These are phyloP conservation scores for Threskiornis aethiopicus DNA, from an alignment of 2,797 vertebrate genomes.

Conservation along the genomic window DNA sequence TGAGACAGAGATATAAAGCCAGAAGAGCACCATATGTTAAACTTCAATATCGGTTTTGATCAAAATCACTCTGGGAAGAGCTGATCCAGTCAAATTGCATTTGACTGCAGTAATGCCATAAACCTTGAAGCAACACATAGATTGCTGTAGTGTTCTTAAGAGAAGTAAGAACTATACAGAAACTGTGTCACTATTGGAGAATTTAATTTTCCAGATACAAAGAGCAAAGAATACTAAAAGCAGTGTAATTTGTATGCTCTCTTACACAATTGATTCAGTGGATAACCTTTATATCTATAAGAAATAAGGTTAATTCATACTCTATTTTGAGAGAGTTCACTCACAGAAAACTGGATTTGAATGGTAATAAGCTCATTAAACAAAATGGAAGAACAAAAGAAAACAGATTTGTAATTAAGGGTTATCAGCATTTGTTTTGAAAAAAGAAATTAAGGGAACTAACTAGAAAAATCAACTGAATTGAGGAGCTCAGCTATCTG, in stretches of 20 bases:
- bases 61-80: neutral
- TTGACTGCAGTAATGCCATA: neutral
- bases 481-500: neutral
- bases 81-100: neutral
- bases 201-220: neutral
- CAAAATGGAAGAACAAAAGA: neutral
- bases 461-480: neutral
- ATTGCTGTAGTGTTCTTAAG: neutral
- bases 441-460: neutral
- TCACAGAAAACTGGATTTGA: neutral
- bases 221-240: neutral
- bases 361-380: conserved; percentile 43
- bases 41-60: neutral
- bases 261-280: neutral
- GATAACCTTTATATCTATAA: neutral
- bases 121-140: neutral
- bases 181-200: neutral
- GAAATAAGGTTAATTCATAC: conserved; percentile 32
- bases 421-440: neutral
- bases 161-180: neutral
- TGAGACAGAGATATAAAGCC: neutral
- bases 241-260: neutral
- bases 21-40: neutral
- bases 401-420: neutral
- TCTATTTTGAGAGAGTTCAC: neutral